Conservation (phyloP, 2,888 invertebrate species). For the Mythimna lalbum region DNA sequence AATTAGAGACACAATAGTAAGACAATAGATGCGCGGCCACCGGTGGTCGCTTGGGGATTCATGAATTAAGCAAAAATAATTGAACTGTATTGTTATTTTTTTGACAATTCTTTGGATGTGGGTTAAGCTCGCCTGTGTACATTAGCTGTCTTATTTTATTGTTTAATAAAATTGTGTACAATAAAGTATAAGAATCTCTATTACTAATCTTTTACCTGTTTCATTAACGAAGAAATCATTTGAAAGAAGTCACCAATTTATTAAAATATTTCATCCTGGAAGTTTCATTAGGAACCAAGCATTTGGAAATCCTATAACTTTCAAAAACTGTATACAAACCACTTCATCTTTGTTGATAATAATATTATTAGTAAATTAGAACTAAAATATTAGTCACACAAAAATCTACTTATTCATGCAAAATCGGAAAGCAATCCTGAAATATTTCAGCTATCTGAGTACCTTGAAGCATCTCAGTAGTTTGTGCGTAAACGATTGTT, state of each 20-base stretch:
- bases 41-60: too few relatives aligned
- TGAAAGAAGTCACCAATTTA: too few relatives aligned
- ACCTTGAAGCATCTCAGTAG: not conserved
- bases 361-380: not conserved
- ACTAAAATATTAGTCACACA: not conserved
- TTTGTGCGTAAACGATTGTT: too few relatives aligned
- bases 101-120: not conserved
- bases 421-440: not conserved
- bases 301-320: not conserved
- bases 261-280: not conserved
- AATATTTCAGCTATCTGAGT: slow-evolving; percentile 3
- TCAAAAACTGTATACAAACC: not conserved
- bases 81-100: not conserved
- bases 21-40: too few relatives aligned
- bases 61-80: not conserved
- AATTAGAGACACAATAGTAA: too few relatives aligned
- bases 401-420: not conserved
- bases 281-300: not conserved
- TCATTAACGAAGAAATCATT: not conserved
- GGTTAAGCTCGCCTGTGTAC: too few relatives aligned
- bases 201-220: too few relatives aligned
- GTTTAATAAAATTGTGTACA: too few relatives aligned
- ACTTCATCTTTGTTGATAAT: not conserved
- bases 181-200: too few relatives aligned
- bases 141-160: too few relatives aligned